A percentile compares a stretch with the other conserved stretches of the same genome.
Evolutionary conservation across 2,797 vertebrate genomes (phyloP).

Genomic region (Pseudochromis fuscus): DNA sequence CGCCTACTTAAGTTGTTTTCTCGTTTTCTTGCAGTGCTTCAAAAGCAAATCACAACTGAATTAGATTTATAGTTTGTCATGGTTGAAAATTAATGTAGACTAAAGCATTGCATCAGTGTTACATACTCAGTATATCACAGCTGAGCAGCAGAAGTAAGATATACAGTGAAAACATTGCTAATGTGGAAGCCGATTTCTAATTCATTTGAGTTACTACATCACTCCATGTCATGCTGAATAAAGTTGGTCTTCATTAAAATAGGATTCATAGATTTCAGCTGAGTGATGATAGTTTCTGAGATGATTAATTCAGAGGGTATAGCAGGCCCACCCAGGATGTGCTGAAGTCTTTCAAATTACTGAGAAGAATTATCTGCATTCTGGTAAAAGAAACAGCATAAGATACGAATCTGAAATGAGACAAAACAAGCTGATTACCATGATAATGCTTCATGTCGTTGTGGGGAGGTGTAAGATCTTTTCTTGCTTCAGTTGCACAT

Average conservation of each 20-base stretch:
- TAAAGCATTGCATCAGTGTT: slow-evolving; percentile 9
- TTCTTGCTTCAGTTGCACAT: slow-evolving; percentile 28
- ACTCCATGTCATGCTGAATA: slow-evolving; percentile 35
- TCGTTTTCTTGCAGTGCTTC: neutral
- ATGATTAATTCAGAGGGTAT: slow-evolving; percentile 49
- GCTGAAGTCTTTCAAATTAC: slow-evolving; percentile 52
- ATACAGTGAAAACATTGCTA: neutral
- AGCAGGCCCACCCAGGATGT: slow-evolving; percentile 23
- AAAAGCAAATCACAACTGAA: slow-evolving; percentile 11
- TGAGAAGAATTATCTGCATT: slow-evolving; percentile 43
- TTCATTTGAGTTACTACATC: slow-evolving; percentile 23
- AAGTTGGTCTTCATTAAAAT: slow-evolving; percentile 55
- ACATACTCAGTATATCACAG: slow-evolving; percentile 6
- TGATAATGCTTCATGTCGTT: slow-evolving; percentile 52
- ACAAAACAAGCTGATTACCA: slow-evolving; percentile 58
- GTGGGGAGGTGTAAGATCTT: slow-evolving; percentile 26
- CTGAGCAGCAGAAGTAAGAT: slow-evolving; percentile 22
- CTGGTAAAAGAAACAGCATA: slow-evolving; percentile 29
- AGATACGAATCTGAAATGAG: slow-evolving; percentile 41
- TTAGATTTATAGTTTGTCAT: neutral
- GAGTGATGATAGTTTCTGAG: slow-evolving; percentile 33
- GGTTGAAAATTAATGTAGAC: neutral
- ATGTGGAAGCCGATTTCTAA: slow-evolving; percentile 28
- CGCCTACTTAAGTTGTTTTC: neutral
- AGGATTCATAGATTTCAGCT: slow-evolving; percentile 31